A percentile compares a stretch with the other conserved stretches of the same genome.
Conservation (phyloP, 2,797 vertebrate species). For the Discoglossus pictus region DNA sequence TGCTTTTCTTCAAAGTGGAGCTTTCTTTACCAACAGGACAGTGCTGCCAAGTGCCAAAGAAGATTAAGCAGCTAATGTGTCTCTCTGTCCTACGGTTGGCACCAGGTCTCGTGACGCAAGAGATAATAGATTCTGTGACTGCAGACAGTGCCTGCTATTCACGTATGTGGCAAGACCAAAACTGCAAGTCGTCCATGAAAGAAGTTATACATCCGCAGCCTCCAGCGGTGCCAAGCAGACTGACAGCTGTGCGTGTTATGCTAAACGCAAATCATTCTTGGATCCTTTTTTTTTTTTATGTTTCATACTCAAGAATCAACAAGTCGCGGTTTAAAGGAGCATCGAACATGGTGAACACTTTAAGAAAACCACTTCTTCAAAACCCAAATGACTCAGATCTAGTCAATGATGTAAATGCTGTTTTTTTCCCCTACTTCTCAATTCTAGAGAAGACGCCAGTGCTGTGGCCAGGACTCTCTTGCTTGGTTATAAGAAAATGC, state of each 20-base stretch:
- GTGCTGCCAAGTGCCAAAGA: slow-evolving; percentile 37
- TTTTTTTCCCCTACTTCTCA: neutral
- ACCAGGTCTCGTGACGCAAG: slow-evolving; percentile 61
- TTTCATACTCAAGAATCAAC: slow-evolving; percentile 35
- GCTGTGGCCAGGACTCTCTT: slow-evolving; percentile 6
- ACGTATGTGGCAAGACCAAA: slow-evolving; percentile 69
- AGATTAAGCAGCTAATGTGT: slow-evolving; percentile 39
- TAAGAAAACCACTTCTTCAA: slow-evolving; percentile 24
- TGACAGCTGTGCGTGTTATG: slow-evolving; percentile 32
- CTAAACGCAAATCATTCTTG: slow-evolving; percentile 23
- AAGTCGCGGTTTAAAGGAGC: slow-evolving; percentile 11
- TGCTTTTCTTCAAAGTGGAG: neutral
- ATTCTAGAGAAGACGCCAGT: slow-evolving; percentile 1
- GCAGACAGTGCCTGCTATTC: slow-evolving; percentile 61
- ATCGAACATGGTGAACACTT: slow-evolving; percentile 5
- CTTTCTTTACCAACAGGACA: slow-evolving; percentile 50
- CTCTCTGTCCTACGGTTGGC: slow-evolving; percentile 42
- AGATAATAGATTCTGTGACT: slow-evolving; percentile 63
- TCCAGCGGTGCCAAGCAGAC: slow-evolving; percentile 25
- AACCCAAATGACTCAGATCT: slow-evolving; percentile 14
- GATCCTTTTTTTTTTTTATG: slow-evolving; percentile 33
- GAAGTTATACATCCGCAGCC: slow-evolving; percentile 56
- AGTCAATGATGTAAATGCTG: neutral
- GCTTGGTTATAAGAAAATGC: no score
- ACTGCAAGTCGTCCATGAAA: slow-evolving; percentile 70